phyloP scores from a whole-genome alignment of 2,888 invertebrate species.

The Chymomyza procnemis region DNA sequence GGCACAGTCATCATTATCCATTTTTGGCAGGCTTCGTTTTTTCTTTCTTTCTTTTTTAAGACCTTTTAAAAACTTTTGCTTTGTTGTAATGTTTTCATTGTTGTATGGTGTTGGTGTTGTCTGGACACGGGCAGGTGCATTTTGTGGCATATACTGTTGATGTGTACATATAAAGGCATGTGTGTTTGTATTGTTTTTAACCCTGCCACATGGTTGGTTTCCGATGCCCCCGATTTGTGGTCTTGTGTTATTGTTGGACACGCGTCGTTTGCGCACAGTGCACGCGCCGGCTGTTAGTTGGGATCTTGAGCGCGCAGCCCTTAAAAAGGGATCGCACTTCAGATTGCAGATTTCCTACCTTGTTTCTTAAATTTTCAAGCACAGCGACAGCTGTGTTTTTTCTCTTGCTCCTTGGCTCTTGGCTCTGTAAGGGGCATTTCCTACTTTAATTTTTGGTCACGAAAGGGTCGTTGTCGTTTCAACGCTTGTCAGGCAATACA shows the following conservation, averaged over 20 bases:
- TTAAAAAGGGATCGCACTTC: background rate
- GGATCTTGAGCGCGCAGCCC: background rate
- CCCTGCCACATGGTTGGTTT: background rate
- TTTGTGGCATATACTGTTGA: background rate
- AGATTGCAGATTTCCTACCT: conserved; percentile 1
- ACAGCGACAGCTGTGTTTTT: background rate
- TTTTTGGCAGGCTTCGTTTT: conserved; percentile 23
- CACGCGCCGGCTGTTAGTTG: background rate
- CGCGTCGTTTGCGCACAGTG: background rate
- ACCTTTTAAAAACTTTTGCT: conserved; percentile 4
- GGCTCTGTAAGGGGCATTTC: conserved; percentile 11
- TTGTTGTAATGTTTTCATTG: conserved; percentile 11
- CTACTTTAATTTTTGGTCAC: background rate
- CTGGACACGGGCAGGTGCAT: background rate
- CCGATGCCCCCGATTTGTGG: background rate
- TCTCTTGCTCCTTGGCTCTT: background rate
- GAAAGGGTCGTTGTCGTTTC: background rate
- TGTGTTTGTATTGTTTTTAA: background rate
- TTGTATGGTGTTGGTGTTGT: background rate
- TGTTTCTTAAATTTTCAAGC: background rate
- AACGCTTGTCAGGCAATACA: too few species aligned
- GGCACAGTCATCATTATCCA: conserved; percentile 48
- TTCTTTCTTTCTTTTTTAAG: conserved; percentile 9
- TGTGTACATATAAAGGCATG: background rate
- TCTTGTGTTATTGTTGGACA: background rate